A percentile compares a stretch with the other conserved stretches of the same genome.
These are phyloP conservation scores for Andrena bucephala DNA, from an alignment of 2,888 invertebrate species.

Conservation along the genomic window DNA sequence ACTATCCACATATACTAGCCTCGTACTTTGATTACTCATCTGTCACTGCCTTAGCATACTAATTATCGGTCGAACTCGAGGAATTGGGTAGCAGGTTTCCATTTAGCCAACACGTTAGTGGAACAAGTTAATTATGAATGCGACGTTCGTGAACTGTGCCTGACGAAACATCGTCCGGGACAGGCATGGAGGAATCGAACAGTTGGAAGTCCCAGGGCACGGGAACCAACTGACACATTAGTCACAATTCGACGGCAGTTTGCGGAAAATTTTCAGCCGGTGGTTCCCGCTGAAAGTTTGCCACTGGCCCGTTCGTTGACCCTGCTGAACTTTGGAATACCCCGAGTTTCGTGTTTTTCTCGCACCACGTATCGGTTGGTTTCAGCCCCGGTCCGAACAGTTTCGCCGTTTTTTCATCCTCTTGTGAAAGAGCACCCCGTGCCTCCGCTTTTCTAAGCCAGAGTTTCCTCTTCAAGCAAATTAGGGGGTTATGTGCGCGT, in stretches of 20 bases:
- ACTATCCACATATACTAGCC: background rate
- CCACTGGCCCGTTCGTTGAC: slow-evolving; percentile 63
- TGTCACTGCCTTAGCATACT: background rate
- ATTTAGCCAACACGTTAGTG: background rate
- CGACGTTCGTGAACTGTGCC: background rate
- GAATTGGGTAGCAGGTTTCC: background rate
- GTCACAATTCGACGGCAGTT: slow-evolving; percentile 69
- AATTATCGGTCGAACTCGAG: background rate
- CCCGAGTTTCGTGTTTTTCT: slow-evolving; percentile 69
- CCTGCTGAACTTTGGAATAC: slow-evolving; percentile 67
- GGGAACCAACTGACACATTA: slow-evolving; percentile 67
- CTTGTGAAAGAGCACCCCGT: slow-evolving; percentile 16
- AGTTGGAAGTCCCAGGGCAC: slow-evolving; percentile 27
- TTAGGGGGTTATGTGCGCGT: no score
- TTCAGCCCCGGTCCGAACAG: slow-evolving; percentile 55
- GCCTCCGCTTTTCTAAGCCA: slow-evolving; percentile 9
- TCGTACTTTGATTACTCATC: background rate
- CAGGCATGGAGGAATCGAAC: slow-evolving; percentile 10
- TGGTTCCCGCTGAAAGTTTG: slow-evolving; percentile 70
- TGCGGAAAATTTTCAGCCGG: slow-evolving; percentile 65
- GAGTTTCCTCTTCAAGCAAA: slow-evolving; percentile 24
- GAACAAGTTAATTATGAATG: slow-evolving; percentile 26
- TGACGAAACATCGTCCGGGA: slow-evolving; percentile 4
- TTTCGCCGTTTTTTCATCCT: slow-evolving; percentile 37
- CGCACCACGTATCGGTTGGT: slow-evolving; percentile 55